phyloP scores from a whole-genome alignment of 1,140 invertebrate species.

The Tetramorium parvispinum region DNA sequence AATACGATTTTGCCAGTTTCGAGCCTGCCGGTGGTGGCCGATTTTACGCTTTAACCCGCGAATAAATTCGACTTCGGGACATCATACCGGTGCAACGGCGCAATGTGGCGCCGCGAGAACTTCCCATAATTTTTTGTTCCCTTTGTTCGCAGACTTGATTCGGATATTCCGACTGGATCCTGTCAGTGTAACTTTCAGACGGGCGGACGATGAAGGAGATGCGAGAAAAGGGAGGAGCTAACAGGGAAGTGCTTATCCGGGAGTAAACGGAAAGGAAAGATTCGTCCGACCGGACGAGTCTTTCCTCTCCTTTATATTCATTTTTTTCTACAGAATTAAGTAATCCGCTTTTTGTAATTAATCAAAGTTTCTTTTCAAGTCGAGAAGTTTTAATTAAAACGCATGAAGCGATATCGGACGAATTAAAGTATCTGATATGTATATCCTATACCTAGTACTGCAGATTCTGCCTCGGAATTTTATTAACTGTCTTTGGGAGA shows the following conservation, averaged over 20 bases:
- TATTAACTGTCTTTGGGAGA: background rate
- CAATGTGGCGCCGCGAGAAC: constrained; percentile 38
- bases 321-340: constrained; percentile 44
- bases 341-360: constrained; percentile 45
- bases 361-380: constrained; percentile 47
- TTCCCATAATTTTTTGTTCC: constrained; percentile 30
- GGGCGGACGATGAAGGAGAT: background rate
- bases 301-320: constrained; percentile 52
- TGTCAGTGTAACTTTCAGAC: constrained; percentile 47
- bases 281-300: constrained; percentile 1
- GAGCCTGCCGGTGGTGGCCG: constrained; percentile 38
- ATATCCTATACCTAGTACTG: background rate
- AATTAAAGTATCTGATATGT: constrained; percentile 7
- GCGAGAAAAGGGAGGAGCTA: background rate
- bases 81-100: background rate
- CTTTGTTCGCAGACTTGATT: constrained; percentile 61
- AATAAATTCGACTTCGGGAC: constrained; percentile 67
- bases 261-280: constrained; percentile 36
- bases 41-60: constrained; percentile 70
- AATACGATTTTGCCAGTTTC: constrained; percentile 74
- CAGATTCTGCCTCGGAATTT: background rate
- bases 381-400: constrained; percentile 59
- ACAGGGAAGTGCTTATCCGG: background rate
- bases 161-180: constrained; percentile 63
- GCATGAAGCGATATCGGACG: background rate